Percentiles rank a stretch among this genome's conserved stretches.
These are phyloP conservation scores for Ecliptopera silaceata DNA, from an alignment of 2,888 invertebrate genomes.

Conservation along the genomic window DNA sequence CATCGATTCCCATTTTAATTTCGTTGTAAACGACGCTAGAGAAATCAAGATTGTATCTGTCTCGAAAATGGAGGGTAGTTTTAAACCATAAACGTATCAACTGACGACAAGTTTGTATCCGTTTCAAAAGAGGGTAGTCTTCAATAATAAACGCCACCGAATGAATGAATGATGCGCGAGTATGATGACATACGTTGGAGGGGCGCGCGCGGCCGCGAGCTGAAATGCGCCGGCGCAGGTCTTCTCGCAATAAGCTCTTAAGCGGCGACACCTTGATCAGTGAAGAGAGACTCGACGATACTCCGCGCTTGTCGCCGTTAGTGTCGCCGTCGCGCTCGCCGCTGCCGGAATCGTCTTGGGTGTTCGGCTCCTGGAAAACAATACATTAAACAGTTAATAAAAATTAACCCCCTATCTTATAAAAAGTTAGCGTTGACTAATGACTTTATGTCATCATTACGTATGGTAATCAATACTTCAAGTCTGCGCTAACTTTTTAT, in stretches of 20 bases:
- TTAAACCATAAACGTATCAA: too few relatives aligned
- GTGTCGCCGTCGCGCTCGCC: constrained; percentile 65
- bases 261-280: constrained; percentile 92
- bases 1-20: too few relatives aligned
- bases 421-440: too few relatives aligned
- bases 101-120: too few relatives aligned
- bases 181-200: constrained; percentile 62
- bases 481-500: too few relatives aligned
- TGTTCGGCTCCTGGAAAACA: constrained; percentile 60
- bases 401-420: too few relatives aligned
- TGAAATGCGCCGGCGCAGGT: constrained; percentile 90
- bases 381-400: neutral
- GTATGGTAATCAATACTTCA: too few relatives aligned
- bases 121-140: too few relatives aligned
- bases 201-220: constrained; percentile 85
- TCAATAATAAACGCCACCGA: neutral
- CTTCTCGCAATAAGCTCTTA: constrained; percentile 92
- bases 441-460: too few relatives aligned
- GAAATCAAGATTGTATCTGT: too few relatives aligned
- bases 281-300: constrained; percentile 88
- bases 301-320: constrained; percentile 71
- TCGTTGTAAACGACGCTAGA: too few relatives aligned
- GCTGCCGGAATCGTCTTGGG: constrained; percentile 58
- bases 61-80: too few relatives aligned
- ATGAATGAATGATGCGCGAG: constrained; percentile 4